Evolutionary conservation across 2,113 vertebrate species (phyloP).

Genomic region (Tragelaphus scriptus): DNA sequence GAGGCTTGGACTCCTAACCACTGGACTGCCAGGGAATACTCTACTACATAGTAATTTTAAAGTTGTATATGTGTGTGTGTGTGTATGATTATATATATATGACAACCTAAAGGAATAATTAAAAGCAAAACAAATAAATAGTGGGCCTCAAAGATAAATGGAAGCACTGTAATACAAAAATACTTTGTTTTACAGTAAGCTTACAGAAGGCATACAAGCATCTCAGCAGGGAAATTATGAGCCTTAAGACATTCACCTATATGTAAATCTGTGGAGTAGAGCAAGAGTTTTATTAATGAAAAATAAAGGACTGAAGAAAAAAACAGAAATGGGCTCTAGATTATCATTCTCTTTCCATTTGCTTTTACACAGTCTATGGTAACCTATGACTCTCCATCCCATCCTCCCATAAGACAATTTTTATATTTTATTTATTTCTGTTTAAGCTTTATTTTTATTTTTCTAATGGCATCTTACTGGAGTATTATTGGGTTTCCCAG

Average conservation of each 20-base stretch:
- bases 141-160: neutral
- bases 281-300: neutral
- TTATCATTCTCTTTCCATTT: conserved; percentile 26
- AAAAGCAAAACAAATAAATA: neutral
- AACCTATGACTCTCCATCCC: neutral
- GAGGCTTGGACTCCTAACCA: neutral
- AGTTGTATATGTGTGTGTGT: neutral
- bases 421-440: conserved; percentile 20
- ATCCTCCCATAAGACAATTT: conserved; percentile 13
- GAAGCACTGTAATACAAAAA: neutral
- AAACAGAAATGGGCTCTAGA: neutral
- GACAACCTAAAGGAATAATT: neutral
- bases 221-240: neutral
- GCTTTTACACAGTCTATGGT: conserved; percentile 24
- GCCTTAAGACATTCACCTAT: neutral
- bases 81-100: neutral
- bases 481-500: neutral
- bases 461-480: neutral
- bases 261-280: neutral
- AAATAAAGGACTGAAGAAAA: neutral
- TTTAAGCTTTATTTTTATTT: neutral
- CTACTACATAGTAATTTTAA: neutral
- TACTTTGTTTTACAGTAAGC: neutral
- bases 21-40: neutral
- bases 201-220: neutral